Percentiles rank a stretch among this genome's conserved stretches.
These are phyloP conservation scores for Cercopithecus diana DNA, from an alignment of 2,797 vertebrate genomes.

Conservation along the genomic window DNA sequence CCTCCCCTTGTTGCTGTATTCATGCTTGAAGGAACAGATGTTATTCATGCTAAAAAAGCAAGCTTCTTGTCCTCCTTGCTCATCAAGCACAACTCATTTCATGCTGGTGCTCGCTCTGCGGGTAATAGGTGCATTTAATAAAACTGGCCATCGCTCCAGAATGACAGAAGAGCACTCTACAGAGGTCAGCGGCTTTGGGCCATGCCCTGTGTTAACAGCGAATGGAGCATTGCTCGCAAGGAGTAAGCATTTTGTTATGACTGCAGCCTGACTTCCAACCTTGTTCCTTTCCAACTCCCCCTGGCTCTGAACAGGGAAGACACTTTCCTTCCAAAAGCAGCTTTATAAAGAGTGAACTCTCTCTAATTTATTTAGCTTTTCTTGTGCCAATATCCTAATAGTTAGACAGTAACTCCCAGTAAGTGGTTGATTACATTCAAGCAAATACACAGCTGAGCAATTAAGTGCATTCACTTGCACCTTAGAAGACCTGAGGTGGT, in stretches of 20 bases:
- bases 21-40: constrained; percentile 61
- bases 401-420: constrained; percentile 78
- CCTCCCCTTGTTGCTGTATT: constrained; percentile 27
- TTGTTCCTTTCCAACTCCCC: constrained; percentile 23
- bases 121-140: constrained; percentile 51
- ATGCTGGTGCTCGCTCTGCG: neutral
- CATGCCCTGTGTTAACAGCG: neutral
- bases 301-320: constrained; percentile 51
- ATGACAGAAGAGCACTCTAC: constrained; percentile 38
- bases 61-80: constrained; percentile 52
- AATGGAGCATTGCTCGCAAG: neutral
- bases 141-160: neutral
- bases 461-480: constrained; percentile 73
- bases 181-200: constrained; percentile 40
- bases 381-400: constrained; percentile 80
- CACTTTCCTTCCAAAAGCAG: constrained; percentile 67
- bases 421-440: constrained; percentile 80
- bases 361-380: constrained; percentile 78
- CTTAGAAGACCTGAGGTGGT: constrained; percentile 68
- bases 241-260: constrained; percentile 43
- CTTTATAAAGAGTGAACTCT: constrained; percentile 58
- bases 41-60: constrained; percentile 55
- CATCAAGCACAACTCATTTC: constrained; percentile 61
- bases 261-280: constrained; percentile 19
- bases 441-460: constrained; percentile 80